Base-by-base conservation (phyloP, 2,888 invertebrate species). In the Lypha dubia region DNA sequence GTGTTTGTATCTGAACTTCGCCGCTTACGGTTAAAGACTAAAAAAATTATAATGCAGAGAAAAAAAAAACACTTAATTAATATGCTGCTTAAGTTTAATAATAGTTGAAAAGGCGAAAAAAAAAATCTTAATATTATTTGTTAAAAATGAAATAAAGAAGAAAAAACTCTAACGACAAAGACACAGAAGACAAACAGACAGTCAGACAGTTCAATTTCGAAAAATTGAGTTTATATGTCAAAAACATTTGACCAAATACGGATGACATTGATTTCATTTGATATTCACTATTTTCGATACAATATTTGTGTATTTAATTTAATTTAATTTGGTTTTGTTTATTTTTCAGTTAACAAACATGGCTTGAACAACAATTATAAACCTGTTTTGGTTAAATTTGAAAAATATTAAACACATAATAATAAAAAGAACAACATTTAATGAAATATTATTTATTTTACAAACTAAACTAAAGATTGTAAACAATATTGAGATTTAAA, bases 201-300 rank as follows among this genome's bases (percentile, higher is more conserved):
- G 28, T 32, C 46, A 63, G 58, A 70, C 68, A 56, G 77, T 58
- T 65, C 15, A 82, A 68, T 75, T 79, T 75, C 24, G 49, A 62
- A 65, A 83, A 62, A 71, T 77, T 84, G 84, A 84, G 84, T 84
- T 81, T 81, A 84, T 84, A 79, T 84, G 84, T 76, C 81, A 84
- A 84, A 79, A 70, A 75, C 73, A 81, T 84, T 84, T 84, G 81
- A 22, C 84, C 84, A 84, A 79, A 81, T 81, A 79, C 63, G 81
- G 81, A 15, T 84, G 84, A 84, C 84, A 84, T 81, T 84, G 84
- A 84, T 84, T 74, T 41, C 41, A 65, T 46, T 65, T 62, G 71
- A 70, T 77, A 44, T 76, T 76, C 58, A 60, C 5, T 58, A 58
- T 35, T 28, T 15, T 28, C 28, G 11, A 11, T 11, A 38, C 3